A percentile compares a stretch with the other conserved stretches of the same genome.
Evolutionary conservation across 2,113 vertebrate species (phyloP).

Genomic region (Rhinolophus ferrumequinum): DNA sequence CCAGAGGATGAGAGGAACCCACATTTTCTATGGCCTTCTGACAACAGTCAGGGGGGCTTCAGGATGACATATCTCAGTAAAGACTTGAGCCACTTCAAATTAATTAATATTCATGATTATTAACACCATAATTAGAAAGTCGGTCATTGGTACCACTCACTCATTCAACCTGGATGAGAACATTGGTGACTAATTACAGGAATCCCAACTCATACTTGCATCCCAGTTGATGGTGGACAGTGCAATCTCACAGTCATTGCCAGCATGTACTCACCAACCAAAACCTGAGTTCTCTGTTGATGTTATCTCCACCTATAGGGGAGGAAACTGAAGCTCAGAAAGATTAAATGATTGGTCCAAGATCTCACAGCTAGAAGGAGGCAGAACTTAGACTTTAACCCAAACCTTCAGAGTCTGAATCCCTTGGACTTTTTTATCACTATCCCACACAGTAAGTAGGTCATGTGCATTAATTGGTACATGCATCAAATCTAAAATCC

Average conservation of each 20-base stretch:
- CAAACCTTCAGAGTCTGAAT: not conserved
- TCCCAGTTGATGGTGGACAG: not conserved
- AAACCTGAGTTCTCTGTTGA: not conserved
- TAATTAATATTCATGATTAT: not conserved
- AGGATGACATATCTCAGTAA: not conserved
- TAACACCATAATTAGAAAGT: not conserved
- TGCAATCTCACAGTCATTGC: not conserved
- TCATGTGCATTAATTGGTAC: not conserved
- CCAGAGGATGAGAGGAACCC: not conserved
- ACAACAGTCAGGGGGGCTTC: not conserved
- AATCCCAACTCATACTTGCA: not conserved
- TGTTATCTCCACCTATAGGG: not conserved
- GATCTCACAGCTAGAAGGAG: not conserved
- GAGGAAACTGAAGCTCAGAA: not conserved
- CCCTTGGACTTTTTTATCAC: not conserved
- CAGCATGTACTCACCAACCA: not conserved
- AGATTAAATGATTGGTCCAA: not conserved
- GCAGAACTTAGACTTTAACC: not conserved
- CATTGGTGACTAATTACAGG: not conserved
- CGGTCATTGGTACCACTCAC: not conserved
- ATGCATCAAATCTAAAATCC: not conserved
- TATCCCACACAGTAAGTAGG: not conserved
- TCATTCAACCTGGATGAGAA: not conserved
- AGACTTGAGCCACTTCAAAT: not conserved
- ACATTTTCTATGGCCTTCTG: not conserved